A percentile compares a stretch with the other conserved stretches of the same genome.
These are phyloP conservation scores for Plebejus melissa DNA, from an alignment of 2,888 invertebrate genomes.

Conservation along the genomic window DNA sequence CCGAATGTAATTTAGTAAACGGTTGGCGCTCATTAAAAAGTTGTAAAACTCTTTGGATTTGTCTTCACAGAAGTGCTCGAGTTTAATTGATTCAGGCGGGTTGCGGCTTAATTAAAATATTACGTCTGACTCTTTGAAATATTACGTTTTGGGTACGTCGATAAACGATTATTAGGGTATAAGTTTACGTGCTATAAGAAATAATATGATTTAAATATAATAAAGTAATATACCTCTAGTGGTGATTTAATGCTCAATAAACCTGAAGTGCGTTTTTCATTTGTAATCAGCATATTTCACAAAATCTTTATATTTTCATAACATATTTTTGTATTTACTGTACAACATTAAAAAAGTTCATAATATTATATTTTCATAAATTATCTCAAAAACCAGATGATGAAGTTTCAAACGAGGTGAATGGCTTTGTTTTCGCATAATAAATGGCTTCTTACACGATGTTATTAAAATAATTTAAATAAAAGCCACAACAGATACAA, in stretches of 20 bases:
- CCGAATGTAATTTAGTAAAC: conserved; percentile 67
- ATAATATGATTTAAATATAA: too few relatives aligned
- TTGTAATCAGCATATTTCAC: not conserved
- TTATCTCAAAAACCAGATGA: not conserved
- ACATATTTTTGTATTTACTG: not conserved
- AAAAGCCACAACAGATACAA: not conserved
- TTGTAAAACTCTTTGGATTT: conserved; percentile 61
- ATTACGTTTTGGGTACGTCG: not conserved
- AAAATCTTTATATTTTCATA: not conserved
- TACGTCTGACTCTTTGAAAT: not conserved
- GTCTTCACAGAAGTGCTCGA: conserved; percentile 16
- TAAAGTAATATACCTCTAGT: too few relatives aligned
- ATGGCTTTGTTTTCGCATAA: not conserved
- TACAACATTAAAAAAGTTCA: not conserved
- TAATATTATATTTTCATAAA: not conserved
- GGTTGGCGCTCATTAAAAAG: conserved; percentile 72
- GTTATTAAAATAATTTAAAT: not conserved
- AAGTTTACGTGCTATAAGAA: too few relatives aligned
- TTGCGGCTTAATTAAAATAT: not conserved
- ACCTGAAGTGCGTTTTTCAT: not conserved
- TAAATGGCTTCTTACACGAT: not conserved
- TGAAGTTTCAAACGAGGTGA: not conserved
- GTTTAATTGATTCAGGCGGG: conserved; percentile 4
- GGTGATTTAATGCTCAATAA: not conserved
- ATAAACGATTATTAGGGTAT: not conserved